These are phyloP conservation scores for Balaeniceps rex DNA, from an alignment of 2,113 vertebrate genomes.

Conservation along the genomic window DNA sequence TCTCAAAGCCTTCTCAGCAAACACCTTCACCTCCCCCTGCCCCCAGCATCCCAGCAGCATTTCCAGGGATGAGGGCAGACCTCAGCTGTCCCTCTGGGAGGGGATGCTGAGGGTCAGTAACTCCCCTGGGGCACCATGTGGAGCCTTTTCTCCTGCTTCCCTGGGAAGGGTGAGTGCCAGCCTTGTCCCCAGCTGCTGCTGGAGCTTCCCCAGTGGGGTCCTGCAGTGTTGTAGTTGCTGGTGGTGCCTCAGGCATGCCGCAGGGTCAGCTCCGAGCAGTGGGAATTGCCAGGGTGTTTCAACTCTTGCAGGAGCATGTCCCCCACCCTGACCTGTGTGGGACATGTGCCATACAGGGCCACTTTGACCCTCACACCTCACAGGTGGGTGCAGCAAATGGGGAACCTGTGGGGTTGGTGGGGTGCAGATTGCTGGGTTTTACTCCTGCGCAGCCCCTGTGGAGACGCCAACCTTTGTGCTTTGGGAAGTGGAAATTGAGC, in stretches of 20 bases:
- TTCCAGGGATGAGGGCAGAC: neutral
- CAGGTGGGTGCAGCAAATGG: neutral
- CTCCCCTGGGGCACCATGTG: neutral
- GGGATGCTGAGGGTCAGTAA: neutral
- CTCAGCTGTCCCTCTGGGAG: neutral
- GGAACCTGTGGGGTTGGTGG: neutral
- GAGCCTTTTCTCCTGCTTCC: neutral
- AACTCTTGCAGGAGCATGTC: neutral
- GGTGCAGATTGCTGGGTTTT: neutral
- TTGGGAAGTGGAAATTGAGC: neutral
- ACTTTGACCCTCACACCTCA: neutral
- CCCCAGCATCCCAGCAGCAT: neutral
- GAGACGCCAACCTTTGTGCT: neutral
- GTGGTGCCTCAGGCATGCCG: neutral
- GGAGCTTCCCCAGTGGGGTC: neutral
- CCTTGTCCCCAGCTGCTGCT: neutral
- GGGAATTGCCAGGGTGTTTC: neutral
- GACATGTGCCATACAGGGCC: no score
- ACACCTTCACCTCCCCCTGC: neutral
- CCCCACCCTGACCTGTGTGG: no score
- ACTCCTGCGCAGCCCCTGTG: neutral
- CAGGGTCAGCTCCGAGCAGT: neutral
- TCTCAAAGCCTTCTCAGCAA: neutral
- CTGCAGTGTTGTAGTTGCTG: neutral
- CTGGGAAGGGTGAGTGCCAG: neutral